Conservation (phyloP, 1,140 invertebrate species). For the Venturia canescens region DNA sequence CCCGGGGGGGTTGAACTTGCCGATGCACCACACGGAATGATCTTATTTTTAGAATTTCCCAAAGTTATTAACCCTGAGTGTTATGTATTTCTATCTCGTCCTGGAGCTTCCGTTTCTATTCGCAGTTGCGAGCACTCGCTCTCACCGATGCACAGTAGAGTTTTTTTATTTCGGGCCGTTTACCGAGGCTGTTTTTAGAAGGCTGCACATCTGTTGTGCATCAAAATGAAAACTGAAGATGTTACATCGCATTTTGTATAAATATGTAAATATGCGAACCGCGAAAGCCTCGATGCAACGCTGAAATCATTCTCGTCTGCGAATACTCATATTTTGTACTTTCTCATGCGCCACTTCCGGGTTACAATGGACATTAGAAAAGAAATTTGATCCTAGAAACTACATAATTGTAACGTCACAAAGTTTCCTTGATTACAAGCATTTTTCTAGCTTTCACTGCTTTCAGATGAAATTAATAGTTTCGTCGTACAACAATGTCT, state of each 20-base stretch:
- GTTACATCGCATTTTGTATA: too few species aligned
- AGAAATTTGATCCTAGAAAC: background rate
- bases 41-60: slow-evolving; percentile 68
- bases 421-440: background rate
- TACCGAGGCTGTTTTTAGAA: background rate
- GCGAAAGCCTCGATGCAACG: too few species aligned
- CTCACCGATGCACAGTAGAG: background rate
- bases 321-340: too few species aligned
- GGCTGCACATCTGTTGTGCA: background rate
- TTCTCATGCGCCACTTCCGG: too few species aligned
- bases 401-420: background rate
- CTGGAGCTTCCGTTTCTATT: background rate
- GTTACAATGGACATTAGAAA: background rate
- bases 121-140: background rate
- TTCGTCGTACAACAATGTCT: too few species aligned
- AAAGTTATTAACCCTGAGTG: slow-evolving; percentile 67
- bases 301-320: too few species aligned
- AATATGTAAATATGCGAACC: too few species aligned
- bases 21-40: slow-evolving; percentile 19
- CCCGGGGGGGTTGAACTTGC: slow-evolving; percentile 11
- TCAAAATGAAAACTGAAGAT: background rate
- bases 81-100: background rate
- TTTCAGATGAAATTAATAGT: too few species aligned
- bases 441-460: slow-evolving; percentile 1
- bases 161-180: background rate